Conservation (phyloP, 2,113 vertebrate species). For the Oceanites oceanicus region DNA sequence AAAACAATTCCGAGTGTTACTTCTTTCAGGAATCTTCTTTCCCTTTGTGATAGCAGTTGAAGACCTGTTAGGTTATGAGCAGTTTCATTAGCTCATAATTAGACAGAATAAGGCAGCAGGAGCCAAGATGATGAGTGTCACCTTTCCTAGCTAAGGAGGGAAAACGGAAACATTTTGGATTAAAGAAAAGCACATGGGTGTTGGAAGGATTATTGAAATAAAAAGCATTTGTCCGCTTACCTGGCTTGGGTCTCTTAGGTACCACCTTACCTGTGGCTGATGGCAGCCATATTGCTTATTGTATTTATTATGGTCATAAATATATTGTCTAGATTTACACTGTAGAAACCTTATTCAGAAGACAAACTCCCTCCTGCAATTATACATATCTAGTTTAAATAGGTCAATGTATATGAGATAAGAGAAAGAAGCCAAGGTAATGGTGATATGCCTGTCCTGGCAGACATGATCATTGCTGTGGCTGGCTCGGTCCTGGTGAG, state of each 20-base stretch:
- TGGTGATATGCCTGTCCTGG: not conserved
- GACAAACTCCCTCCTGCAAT: not conserved
- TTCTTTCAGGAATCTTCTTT: not conserved
- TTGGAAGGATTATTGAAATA: not conserved
- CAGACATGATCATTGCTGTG: rapidly evolving
- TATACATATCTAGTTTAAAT: not conserved
- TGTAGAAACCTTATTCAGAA: not conserved
- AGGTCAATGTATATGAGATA: not conserved
- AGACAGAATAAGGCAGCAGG: not conserved
- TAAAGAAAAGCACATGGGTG: rapidly evolving
- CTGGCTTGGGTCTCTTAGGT: not conserved
- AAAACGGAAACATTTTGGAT: not conserved
- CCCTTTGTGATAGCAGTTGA: not conserved
- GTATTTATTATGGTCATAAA: not conserved
- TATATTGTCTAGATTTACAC: not conserved
- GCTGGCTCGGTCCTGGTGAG: not conserved
- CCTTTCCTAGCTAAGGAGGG: not conserved
- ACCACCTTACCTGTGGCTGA: not conserved
- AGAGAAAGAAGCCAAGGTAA: not conserved
- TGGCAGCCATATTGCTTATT: rapidly evolving
- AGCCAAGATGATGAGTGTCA: not conserved
- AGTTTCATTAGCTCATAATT: not conserved
- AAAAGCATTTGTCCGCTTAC: not conserved
- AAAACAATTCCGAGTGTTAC: not conserved
- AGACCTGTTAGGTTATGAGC: not conserved